Conservation (phyloP, 2,888 invertebrate genomes). For the Xanthorhoe designata region DNA sequence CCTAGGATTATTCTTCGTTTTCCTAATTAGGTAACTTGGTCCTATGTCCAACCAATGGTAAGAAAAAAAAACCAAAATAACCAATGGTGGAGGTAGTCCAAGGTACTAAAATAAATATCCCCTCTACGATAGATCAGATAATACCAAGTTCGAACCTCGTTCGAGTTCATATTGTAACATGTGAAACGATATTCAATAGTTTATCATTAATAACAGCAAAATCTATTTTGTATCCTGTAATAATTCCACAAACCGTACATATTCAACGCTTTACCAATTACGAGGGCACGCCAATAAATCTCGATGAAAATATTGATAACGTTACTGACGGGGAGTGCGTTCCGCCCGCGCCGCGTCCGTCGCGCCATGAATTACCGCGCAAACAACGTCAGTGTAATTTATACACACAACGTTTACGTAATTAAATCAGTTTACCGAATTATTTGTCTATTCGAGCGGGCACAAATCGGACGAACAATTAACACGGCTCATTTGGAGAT, state of each 20-base stretch:
- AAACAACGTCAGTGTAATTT: conserved; percentile 62
- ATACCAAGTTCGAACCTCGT: no score
- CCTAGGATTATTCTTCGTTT: no score
- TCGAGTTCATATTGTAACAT: conserved; percentile 2
- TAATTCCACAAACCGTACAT: conserved; percentile 47
- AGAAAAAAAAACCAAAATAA: no score
- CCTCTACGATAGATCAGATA: no score
- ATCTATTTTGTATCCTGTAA: conserved; percentile 47
- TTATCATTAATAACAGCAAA: conserved; percentile 35
- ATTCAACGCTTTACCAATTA: conserved; percentile 63
- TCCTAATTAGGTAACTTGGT: no score
- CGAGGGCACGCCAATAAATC: conserved; percentile 65
- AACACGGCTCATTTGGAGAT: conserved; percentile 56
- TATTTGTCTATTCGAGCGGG: conserved; percentile 62
- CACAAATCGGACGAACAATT: conserved; percentile 62
- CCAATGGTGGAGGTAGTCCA: no score
- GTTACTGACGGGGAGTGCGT: conserved; percentile 53
- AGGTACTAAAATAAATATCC: no score
- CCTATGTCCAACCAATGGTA: no score
- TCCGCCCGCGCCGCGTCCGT: conserved; percentile 39
- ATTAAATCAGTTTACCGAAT: conserved; percentile 63
- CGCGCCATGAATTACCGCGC: conserved; percentile 58
- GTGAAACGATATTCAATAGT: conserved; percentile 27
- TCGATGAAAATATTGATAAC: conserved; percentile 73
- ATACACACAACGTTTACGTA: conserved; percentile 55